Conservation (phyloP, 2,888 invertebrate genomes). For the Cheilosia vulpina region DNA sequence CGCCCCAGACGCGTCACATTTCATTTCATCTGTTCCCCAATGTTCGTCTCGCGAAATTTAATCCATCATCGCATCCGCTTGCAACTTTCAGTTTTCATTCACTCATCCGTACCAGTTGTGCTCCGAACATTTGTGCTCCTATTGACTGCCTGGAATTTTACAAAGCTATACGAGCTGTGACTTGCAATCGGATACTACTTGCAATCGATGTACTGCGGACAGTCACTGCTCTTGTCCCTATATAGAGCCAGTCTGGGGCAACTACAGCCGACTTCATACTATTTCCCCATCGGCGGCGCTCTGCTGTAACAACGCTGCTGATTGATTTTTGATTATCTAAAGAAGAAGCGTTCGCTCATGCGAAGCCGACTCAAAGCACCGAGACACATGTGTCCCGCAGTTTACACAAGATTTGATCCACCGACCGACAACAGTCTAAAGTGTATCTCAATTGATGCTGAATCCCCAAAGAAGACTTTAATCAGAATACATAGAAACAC, state of each 20-base stretch:
- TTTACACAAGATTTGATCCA: slow-evolving; percentile 43
- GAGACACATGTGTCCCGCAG: slow-evolving; percentile 46
- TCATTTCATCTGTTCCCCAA: slow-evolving; percentile 8
- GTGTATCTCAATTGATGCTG: slow-evolving; percentile 47
- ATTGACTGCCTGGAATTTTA: slow-evolving; percentile 22
- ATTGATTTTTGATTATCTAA: slow-evolving; percentile 69
- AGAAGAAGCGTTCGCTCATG: slow-evolving; percentile 40
- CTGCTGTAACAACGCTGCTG: slow-evolving; percentile 52
- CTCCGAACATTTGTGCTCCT: background rate
- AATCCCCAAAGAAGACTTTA: slow-evolving; percentile 36
- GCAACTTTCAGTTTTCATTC: slow-evolving; percentile 44
- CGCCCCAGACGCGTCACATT: background rate
- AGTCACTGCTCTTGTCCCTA: background rate
- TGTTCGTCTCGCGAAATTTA: slow-evolving; percentile 53
- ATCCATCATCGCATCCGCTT: slow-evolving; percentile 50
- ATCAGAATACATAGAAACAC: background rate
- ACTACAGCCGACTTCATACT: slow-evolving; percentile 4
- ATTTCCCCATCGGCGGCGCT: slow-evolving; percentile 6
- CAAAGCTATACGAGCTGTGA: slow-evolving; percentile 13
- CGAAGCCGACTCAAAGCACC: slow-evolving; percentile 35
- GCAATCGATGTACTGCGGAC: slow-evolving; percentile 1
- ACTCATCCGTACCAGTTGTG: slow-evolving; percentile 26
- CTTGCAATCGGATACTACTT: slow-evolving; percentile 44
- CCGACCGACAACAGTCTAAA: slow-evolving; percentile 10
- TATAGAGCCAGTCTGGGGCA: slow-evolving; percentile 21